Evolutionary conservation across 2,888 invertebrate genomes (phyloP).

Genomic region (Dugesia japonica): DNA sequence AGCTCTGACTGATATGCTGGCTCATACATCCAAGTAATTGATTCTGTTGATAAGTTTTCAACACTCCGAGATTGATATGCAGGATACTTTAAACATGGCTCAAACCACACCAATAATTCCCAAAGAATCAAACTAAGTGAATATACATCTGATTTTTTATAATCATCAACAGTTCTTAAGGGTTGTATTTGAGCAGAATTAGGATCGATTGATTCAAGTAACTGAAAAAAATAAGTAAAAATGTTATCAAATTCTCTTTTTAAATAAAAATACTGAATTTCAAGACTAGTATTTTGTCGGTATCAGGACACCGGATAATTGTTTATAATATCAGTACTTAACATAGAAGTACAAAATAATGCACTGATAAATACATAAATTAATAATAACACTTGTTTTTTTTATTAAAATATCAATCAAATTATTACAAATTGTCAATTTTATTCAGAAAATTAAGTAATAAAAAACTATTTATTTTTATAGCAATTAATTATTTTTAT

Average conservation of each 20-base stretch:
- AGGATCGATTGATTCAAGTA: neutral
- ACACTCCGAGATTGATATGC: neutral
- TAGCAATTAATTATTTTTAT: no score
- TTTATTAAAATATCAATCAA: no score
- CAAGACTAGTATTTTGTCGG: no score
- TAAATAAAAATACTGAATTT: neutral
- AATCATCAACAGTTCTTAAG: neutral
- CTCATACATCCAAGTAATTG: neutral
- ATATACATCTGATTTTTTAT: slow-evolving; percentile 30
- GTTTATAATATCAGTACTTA: no score
- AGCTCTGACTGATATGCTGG: slow-evolving; percentile 20
- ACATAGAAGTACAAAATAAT: neutral
- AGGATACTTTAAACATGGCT: neutral
- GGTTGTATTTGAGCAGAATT: neutral
- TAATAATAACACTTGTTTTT: neutral
- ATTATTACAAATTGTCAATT: no score
- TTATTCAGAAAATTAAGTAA: no score
- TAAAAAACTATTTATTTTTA: no score
- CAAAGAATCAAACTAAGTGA: slow-evolving; percentile 30
- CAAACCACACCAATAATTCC: slow-evolving; percentile 29
- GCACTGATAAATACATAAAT: neutral
- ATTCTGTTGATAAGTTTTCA: neutral
- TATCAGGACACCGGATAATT: no score
- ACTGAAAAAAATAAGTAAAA: neutral
- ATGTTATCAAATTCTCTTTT: neutral